phyloP scores from a whole-genome alignment of 2,888 invertebrate species.

The Candidula unifasciata region DNA sequence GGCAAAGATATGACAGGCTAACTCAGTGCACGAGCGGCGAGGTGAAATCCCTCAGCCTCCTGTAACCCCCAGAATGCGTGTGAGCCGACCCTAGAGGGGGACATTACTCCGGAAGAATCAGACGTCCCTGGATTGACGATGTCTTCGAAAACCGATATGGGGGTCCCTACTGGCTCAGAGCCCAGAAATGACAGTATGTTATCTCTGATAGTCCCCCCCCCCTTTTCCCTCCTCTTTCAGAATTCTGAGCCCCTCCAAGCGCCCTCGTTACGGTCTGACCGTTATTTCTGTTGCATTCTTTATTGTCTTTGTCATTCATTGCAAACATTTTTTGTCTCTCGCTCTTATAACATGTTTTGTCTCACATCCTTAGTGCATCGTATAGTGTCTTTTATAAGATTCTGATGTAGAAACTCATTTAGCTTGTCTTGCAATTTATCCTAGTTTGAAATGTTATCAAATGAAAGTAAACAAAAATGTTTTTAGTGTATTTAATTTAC shows the following conservation, averaged over 20 bases:
- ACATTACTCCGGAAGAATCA: constrained; percentile 38
- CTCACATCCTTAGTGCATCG: no score
- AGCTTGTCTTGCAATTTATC: no score
- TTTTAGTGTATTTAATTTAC: no score
- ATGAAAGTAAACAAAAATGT: no score
- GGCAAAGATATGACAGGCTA: constrained; percentile 44
- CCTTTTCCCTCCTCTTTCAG: neutral
- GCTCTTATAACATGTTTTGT: no score
- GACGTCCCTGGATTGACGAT: constrained; percentile 39
- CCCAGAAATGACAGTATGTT: constrained; percentile 17
- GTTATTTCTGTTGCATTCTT: neutral
- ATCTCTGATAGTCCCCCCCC: neutral
- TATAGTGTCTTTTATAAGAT: no score
- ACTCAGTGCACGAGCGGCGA: constrained; percentile 28
- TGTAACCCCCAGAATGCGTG: constrained; percentile 18
- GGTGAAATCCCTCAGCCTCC: neutral
- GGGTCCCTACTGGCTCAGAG: constrained; percentile 5
- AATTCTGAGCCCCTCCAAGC: neutral
- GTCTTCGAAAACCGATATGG: constrained; percentile 37
- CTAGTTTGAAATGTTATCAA: no score
- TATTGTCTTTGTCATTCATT: neutral
- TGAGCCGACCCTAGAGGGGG: constrained; percentile 32
- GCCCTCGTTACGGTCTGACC: no score
- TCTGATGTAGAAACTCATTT: no score
- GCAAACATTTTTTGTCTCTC: no score